Base-by-base conservation (phyloP, 2,113 vertebrate genomes). In the Rhinichthys klamathensis region DNA sequence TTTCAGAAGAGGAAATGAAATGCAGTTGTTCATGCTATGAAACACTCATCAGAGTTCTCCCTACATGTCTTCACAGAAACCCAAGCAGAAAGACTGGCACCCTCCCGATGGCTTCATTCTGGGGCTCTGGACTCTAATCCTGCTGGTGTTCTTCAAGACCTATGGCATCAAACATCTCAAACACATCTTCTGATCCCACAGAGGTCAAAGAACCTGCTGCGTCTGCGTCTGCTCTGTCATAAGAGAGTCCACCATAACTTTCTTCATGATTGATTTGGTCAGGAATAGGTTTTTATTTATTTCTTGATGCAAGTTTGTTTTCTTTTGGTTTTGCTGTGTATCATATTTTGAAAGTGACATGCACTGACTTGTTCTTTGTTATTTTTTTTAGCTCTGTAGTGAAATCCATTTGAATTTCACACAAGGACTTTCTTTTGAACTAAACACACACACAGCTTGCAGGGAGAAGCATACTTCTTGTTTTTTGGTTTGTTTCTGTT, bases 61-160 rank as follows among this genome's bases (percentile, higher is more conserved):
- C n/a, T 51, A 16, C n/a, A 4, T 83, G 15, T 38, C 23, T 72
- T 92, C 90, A 2, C 94, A 97, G 98, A 99, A 99, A 93, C 97
- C 97, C n/a, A 99, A 99, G 88, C 96, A 94, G 91, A 99, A 95
- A 88, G 96, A 99, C 88, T 99, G 98, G 98, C 98, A 99, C 90
- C 98, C 98, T 88, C 98, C 98, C 2, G 97, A 98, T 15, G 98
- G 98, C 69, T 99, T 99, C 93, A 99, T 99, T 94, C 96, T 99
- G 83, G 97, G 97, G 85, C 92, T 99, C 35, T 99, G 98, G 98
- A 96, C 97, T 9, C 92, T 99, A 79, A 99, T 99, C 91, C 95
- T 99, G 84, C 95, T 99, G 92, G 95, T 99, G 88, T 99, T 99
- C 94, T 99, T 99, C 91, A 96, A 97, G 94, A 96, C 96, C 3